A percentile compares a stretch with the other conserved stretches of the same genome.
phyloP scores from a whole-genome alignment of 2,113 vertebrate genomes.

The Callospermophilus lateralis region DNA sequence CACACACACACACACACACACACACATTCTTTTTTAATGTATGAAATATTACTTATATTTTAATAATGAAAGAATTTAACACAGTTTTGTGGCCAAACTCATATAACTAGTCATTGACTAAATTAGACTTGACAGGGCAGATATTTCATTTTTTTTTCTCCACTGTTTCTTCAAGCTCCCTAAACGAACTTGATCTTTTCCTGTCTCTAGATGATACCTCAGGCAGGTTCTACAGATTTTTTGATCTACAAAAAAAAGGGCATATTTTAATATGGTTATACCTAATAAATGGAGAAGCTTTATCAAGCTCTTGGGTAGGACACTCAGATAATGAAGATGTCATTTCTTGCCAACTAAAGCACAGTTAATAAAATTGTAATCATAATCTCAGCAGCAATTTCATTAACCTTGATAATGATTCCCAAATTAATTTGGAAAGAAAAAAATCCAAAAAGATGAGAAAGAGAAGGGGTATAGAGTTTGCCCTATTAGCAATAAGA shows the following conservation, averaged over 20 bases:
- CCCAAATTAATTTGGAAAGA: constrained; percentile 71
- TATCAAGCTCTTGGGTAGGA: constrained; percentile 64
- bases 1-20: no score
- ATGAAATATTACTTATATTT: background rate
- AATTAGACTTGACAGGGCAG: background rate
- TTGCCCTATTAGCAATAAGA: constrained; percentile 56
- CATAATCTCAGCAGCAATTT: constrained; percentile 61
- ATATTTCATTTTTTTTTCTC: background rate
- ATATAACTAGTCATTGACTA: background rate
- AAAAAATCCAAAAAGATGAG: constrained; percentile 64
- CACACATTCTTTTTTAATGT: no score
- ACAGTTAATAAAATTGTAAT: constrained; percentile 77
- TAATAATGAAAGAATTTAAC: background rate
- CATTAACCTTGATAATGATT: constrained; percentile 69
- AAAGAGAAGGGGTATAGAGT: background rate
- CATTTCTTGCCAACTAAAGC: constrained; percentile 71
- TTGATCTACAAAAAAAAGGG: constrained; percentile 37
- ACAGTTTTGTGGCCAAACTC: background rate
- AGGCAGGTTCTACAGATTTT: background rate
- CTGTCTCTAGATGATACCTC: constrained; percentile 1
- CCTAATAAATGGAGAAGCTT: constrained; percentile 64
- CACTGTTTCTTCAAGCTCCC: background rate
- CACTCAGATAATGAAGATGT: constrained; percentile 69
- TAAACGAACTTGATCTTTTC: background rate
- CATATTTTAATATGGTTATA: constrained; percentile 62